A percentile compares a stretch with the other conserved stretches of the same genome.
These are phyloP conservation scores for Ochropacha duplaris DNA, from an alignment of 2,888 invertebrate species.

Conservation along the genomic window DNA sequence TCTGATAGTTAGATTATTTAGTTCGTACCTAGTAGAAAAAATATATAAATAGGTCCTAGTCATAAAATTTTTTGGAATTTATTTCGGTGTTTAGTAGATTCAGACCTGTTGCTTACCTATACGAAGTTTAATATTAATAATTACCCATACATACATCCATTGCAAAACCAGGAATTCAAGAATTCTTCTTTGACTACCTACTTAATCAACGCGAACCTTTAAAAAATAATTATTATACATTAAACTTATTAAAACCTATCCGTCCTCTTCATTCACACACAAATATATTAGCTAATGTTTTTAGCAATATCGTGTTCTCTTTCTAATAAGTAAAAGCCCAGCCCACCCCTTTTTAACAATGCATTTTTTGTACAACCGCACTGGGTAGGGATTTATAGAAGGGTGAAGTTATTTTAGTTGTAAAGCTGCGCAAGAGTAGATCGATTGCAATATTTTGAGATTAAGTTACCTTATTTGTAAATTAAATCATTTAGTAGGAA, in stretches of 20 bases:
- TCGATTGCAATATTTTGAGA: conserved; percentile 13
- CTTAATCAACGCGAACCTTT: neutral
- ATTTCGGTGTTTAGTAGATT: too few species aligned
- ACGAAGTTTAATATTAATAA: too few species aligned
- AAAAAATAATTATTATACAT: neutral
- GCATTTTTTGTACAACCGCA: conserved; percentile 22
- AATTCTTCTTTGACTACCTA: neutral
- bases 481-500: too few species aligned
- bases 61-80: too few species aligned
- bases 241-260: conserved; percentile 15
- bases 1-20: too few species aligned
- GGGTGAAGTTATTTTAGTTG: conserved; percentile 14
- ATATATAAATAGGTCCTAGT: too few species aligned
- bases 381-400: conserved; percentile 38
- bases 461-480: too few species aligned
- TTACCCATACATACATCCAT: too few species aligned
- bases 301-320: conserved; percentile 35
- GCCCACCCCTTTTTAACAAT: conserved; percentile 48
- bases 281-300: conserved; percentile 12
- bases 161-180: too few species aligned
- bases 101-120: too few species aligned
- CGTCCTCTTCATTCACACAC: conserved; percentile 32
- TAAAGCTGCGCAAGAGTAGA: conserved; percentile 44
- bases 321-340: conserved; percentile 37
- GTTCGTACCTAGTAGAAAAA: too few species aligned